Conservation (phyloP, 92 coral and sea anemone species). For the Zoanthus sociatus region DNA sequence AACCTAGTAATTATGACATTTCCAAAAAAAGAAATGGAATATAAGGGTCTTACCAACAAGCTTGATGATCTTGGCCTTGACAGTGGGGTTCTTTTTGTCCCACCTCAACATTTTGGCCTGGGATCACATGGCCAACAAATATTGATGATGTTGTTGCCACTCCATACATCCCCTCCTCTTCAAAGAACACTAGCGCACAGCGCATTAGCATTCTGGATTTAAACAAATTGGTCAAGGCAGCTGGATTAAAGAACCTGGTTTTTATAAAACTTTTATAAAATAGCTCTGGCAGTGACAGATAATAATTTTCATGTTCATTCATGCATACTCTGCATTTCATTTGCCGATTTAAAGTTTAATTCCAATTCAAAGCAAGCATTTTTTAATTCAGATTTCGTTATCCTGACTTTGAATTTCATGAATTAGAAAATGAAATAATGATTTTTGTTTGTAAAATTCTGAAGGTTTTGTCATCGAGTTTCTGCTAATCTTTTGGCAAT, state of each 20-base stretch:
- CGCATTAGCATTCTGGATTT: no score
- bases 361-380: not conserved
- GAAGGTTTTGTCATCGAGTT: not conserved
- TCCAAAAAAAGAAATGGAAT: no score
- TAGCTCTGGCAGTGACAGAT: no score
- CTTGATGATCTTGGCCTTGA: not conserved
- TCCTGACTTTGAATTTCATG: not conserved
- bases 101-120: not conserved
- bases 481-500: not conserved
- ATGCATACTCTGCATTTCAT: not conserved
- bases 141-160: not conserved
- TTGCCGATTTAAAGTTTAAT: not conserved
- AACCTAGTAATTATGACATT: no score
- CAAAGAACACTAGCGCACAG: no score
- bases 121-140: not conserved
- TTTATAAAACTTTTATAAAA: no score
- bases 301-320: not conserved
- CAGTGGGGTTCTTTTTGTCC: not conserved
- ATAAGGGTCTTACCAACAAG: not conserved
- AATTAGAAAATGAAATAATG: not conserved
- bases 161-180: not conserved
- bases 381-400: not conserved
- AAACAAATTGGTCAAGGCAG: no score
- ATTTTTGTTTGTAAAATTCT: not conserved
- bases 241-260: no score